Conservation (phyloP, 2,113 vertebrate species). For the Pygoscelis antarcticus region DNA sequence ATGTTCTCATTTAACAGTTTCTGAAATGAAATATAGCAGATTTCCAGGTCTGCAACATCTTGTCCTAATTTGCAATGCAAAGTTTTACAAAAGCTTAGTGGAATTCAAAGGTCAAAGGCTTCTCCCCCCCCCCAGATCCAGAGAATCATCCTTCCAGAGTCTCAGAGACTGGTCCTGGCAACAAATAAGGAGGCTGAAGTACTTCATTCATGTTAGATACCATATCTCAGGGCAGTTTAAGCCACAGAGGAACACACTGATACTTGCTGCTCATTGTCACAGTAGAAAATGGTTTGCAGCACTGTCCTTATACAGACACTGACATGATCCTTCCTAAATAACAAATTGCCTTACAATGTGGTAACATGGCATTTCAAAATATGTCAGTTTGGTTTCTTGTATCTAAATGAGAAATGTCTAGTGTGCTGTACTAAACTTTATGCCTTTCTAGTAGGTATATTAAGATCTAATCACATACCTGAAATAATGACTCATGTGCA, state of each 20-base stretch:
- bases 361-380: not conserved
- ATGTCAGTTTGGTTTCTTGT: not conserved
- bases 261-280: not conserved
- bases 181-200: not conserved
- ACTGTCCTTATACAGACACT: not conserved
- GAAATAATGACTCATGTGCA: not conserved
- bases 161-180: not conserved
- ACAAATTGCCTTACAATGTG: not conserved
- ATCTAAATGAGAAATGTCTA: not conserved
- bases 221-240: not conserved
- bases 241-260: not conserved
- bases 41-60: not conserved
- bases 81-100: not conserved
- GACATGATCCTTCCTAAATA: not conserved
- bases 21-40: not conserved
- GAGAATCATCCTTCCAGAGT: not conserved
- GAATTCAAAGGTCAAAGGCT: not conserved
- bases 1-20: not conserved
- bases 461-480: not conserved
- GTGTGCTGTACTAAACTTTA: not conserved
- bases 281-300: not conserved
- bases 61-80: conserved; percentile 12
- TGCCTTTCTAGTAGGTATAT: not conserved
- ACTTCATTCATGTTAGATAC: not conserved
- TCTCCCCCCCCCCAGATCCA: not conserved